A percentile compares a stretch with the other conserved stretches of the same genome.
Evolutionary conservation across 1,140 invertebrate genomes (phyloP).

Genomic region (Tenebrio molitor): DNA sequence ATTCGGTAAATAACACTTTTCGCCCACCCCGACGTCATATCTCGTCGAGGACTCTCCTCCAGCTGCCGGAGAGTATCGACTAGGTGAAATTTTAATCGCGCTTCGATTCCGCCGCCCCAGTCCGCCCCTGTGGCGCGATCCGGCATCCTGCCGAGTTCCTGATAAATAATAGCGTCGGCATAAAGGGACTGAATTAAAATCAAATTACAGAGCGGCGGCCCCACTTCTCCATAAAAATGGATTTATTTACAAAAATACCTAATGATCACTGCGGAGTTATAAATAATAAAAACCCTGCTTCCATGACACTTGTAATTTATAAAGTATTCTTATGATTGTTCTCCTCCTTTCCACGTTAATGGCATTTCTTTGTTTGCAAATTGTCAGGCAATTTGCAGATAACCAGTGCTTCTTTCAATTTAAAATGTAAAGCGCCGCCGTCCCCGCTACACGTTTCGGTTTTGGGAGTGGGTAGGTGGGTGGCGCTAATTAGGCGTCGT

Average conservation of each 20-base stretch:
- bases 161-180: slow-evolving; percentile 32
- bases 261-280: slow-evolving; percentile 42
- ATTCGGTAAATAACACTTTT: too few relatives aligned
- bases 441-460: slow-evolving; percentile 15
- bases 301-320: slow-evolving; percentile 45
- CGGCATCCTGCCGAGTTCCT: slow-evolving; percentile 27
- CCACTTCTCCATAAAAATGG: slow-evolving; percentile 37
- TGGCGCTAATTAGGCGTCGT: slow-evolving; percentile 22
- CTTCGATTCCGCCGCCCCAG: slow-evolving; percentile 8
- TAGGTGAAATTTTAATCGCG: slow-evolving; percentile 29
- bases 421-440: slow-evolving; percentile 40
- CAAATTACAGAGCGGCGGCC: slow-evolving; percentile 32
- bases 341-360: slow-evolving; percentile 45
- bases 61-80: too few relatives aligned
- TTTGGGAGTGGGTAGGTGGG: slow-evolving; percentile 6
- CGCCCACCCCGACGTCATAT: too few relatives aligned
- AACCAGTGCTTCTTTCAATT: slow-evolving; percentile 45
- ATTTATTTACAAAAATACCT: slow-evolving; percentile 44
- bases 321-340: slow-evolving; percentile 46
- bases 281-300: slow-evolving; percentile 43
- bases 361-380: slow-evolving; percentile 45
- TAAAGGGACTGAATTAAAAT: slow-evolving; percentile 45
- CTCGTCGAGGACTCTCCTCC: too few relatives aligned
- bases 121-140: slow-evolving; percentile 13
- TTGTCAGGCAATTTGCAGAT: slow-evolving; percentile 45